Base-by-base conservation (phyloP, 2,797 vertebrate species). In the Helarctos malayanus region DNA sequence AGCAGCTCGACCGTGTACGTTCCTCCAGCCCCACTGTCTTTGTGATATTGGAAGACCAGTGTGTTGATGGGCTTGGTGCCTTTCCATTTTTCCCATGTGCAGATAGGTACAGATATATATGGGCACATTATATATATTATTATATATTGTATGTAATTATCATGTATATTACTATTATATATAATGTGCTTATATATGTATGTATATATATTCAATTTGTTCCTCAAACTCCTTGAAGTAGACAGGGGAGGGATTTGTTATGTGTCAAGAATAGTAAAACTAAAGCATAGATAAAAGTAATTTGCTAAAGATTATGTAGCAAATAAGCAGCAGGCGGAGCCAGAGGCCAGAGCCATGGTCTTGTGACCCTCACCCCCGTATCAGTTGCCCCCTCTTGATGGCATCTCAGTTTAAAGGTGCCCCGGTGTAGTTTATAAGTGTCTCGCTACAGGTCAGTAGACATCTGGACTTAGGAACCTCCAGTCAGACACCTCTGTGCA, bases 261-360 rank as follows among this genome's bases (percentile, higher is more conserved):
- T 75, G 23, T 57, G 56, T 81, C 47, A 97, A 89, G 80, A 89
- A 61, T 80, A 91, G 81, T 84, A 84, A 69, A 87, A 92, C 18
- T 47, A 82, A 97, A 91, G 56, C 35, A 94, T 29, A 73, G 57
- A 88, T 32, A 88, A 73, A 89, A 96, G 56, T 69, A 57, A 82
- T 79, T 89, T 92, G 73, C 84, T 89, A 45, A 83, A 68, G 69
- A 83, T 78, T 69, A 63, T 59, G 15, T 68, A 90, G 18, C 76
- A 38, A 47, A 54, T 65, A 86, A 68, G 47, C 89, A 32, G 56
- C 75, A 83, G 68, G 61, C 7, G 49, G 63, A 41, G n/a, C 80
- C 57, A 29, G 35, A 29, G n/a, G n/a, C 61, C 41, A 73, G 41
- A 90, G 54, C 92, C 81, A 54, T 73, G 69, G 54, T 86, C 85